phyloP scores from a whole-genome alignment of 2,113 vertebrate species.

The Chaetodon trifascialis region DNA sequence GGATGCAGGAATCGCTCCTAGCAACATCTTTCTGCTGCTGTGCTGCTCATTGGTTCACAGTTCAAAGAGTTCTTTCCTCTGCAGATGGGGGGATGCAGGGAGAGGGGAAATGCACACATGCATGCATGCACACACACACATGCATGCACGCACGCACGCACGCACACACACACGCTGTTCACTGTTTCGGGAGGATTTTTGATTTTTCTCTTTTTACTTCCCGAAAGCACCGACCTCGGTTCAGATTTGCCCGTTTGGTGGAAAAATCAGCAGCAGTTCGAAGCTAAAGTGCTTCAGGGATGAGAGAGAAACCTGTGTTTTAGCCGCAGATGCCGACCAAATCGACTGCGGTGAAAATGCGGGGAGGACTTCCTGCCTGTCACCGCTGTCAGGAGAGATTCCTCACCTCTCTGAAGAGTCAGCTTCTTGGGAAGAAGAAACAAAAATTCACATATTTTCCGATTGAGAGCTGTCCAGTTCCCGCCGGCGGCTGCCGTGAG shows the following conservation, averaged over 20 bases:
- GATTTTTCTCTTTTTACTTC: conserved; percentile 1
- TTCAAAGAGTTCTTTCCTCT: conserved; percentile 74
- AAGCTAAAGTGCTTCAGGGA: conserved; percentile 52
- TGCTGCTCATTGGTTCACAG: conserved; percentile 76
- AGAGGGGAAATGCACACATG: conserved; percentile 25
- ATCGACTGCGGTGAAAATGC: conserved; percentile 41
- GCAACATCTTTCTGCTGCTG: conserved; percentile 71
- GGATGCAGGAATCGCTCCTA: conserved; percentile 69
- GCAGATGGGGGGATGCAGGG: conserved; percentile 53
- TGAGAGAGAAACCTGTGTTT: conserved; percentile 50
- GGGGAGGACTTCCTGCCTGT: conserved; percentile 58
- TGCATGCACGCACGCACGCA: conserved; percentile 6
- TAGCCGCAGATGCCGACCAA: conserved; percentile 28
- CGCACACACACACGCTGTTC: conserved; percentile 4
- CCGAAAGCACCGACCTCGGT: conserved; percentile 22
- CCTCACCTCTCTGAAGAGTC: conserved; percentile 42
- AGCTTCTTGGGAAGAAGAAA: conserved; percentile 43
- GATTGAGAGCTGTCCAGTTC: conserved; percentile 39
- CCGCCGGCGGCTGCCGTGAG: conserved; percentile 11
- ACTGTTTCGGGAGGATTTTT: conserved; percentile 24
- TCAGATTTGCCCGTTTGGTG: conserved; percentile 54
- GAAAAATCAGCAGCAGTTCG: conserved; percentile 25
- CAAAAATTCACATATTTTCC: conserved; percentile 23
- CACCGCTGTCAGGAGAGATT: conserved; percentile 59
- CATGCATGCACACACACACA: conserved; percentile 3